Base-by-base conservation (phyloP, 2,888 invertebrate species). In the Augiades crinisus region DNA sequence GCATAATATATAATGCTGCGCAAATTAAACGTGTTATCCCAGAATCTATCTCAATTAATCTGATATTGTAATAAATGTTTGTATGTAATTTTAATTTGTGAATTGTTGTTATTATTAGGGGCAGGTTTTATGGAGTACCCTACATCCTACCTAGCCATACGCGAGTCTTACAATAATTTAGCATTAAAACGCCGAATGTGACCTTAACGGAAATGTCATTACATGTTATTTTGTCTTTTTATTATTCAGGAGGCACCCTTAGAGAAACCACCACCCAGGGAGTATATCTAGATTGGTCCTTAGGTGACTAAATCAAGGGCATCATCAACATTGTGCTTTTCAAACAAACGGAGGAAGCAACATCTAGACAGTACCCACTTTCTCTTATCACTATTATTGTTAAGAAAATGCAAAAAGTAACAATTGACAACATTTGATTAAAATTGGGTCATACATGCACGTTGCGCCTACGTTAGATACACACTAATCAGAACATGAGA, bases 401-500 rank as follows among this genome's bases (percentile, higher is more conserved):
- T 44, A 21, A 33, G 31, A 59, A 60, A 58, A 55, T 58, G 51
- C 57, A 62, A 62, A 24, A 62, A 63, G 50, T 57, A 64, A 68
- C 62, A 67, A 67, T 59, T 62, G 67, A 60, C 55, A 57, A 54
- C 50, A 51, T 43, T 47, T 31, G 38, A 37, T 56, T 45, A 47
- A 54, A n/a, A 46, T 31, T 51, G 44, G 33, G 27, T 44, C 52
- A 33, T 49, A 3, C n/a, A 21, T 14, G 22, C 30, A 22, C 21
- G 5, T 31, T 12, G 30, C 16, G 52, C 14, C 45, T 44, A 45
- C 12, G 19, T 44, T 31, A 36, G n/a, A 44, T 40, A 36, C 49
- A 45, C 31, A 62, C 60, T 64, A 58, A 50, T 44, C 50, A 64
- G 70, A 71, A 68, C 70, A 72, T 72, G 72, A 69, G 61, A 63